Evolutionary conservation across 2,888 invertebrate species (phyloP).

Genomic region (Sarcophaga variegata): DNA sequence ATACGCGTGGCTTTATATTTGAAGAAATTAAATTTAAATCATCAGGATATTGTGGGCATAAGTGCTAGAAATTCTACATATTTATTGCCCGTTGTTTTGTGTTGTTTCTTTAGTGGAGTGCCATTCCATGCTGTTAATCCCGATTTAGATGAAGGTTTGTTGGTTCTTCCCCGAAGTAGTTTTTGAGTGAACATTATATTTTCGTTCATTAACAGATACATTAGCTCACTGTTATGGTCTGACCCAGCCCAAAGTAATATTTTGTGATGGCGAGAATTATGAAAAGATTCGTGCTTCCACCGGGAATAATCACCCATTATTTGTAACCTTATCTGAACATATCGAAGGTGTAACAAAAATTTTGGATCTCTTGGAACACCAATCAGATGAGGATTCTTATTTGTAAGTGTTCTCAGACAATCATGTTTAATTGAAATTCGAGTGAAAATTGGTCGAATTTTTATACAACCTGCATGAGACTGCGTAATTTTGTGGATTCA

Average conservation of each 20-base stretch:
- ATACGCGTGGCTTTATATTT: conserved; percentile 70
- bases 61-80: conserved; percentile 71
- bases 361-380: conserved; percentile 41
- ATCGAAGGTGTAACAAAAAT: conserved; percentile 35
- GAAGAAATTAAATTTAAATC: conserved; percentile 59
- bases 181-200: too few relatives aligned
- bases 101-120: conserved; percentile 74
- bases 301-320: conserved; percentile 26
- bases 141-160: too few relatives aligned
- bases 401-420: too few relatives aligned
- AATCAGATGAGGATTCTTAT: too few relatives aligned
- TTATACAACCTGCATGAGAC: too few relatives aligned
- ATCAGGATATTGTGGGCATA: conserved; percentile 72
- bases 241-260: conserved; percentile 74
- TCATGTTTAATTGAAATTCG: too few relatives aligned
- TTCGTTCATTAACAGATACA: conserved; percentile 51
- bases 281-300: conserved; percentile 69
- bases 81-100: conserved; percentile 73
- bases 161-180: too few relatives aligned
- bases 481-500: too few relatives aligned
- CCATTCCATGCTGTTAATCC: conserved; percentile 68
- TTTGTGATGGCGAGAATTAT: conserved; percentile 74
- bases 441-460: too few relatives aligned
- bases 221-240: conserved; percentile 70
- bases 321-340: conserved; percentile 55